Conservation (phyloP, 1,140 invertebrate genomes). For the Brachionus angularis region DNA sequence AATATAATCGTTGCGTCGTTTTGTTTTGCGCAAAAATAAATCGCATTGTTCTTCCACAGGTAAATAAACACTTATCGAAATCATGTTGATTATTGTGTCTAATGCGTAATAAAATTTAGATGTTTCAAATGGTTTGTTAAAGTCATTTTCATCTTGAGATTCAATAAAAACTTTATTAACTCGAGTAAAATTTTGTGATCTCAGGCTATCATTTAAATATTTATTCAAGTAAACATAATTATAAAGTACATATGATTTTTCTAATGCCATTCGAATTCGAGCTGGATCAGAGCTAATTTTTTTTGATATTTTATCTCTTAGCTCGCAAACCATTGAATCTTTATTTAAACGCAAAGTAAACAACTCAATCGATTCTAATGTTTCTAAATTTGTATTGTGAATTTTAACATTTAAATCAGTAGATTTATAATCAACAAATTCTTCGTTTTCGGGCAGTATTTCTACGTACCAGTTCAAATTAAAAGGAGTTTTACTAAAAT, state of each 20-base stretch:
- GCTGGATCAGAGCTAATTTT: not conserved
- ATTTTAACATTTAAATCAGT: conserved; percentile 20
- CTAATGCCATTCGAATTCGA: not conserved
- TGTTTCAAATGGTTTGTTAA: not conserved
- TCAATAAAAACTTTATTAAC: conserved; percentile 28
- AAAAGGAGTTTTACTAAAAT: conserved; percentile 19
- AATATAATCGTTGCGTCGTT: not conserved
- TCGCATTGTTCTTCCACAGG: conserved; percentile 36
- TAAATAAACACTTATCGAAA: conserved; percentile 8
- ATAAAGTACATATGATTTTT: not conserved
- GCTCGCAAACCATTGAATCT: not conserved
- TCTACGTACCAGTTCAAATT: conserved; percentile 32
- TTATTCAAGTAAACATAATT: not conserved
- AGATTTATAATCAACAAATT: conserved; percentile 17
- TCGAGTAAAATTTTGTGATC: conserved; percentile 6
- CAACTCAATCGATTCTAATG: not conserved
- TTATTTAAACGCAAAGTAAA: not conserved
- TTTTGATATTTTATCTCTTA: not conserved
- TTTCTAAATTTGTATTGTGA: not conserved
- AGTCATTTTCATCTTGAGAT: not conserved
- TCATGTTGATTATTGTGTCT: conserved; percentile 26
- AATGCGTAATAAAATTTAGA: conserved; percentile 33
- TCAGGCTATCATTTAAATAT: not conserved
- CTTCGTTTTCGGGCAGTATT: not conserved
- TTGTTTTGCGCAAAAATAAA: conserved; percentile 1